Evolutionary conservation across 2,113 vertebrate genomes (phyloP), one percentile per base, ranked within the genome.

Genomic region (Zootoca vivipara): DNA sequence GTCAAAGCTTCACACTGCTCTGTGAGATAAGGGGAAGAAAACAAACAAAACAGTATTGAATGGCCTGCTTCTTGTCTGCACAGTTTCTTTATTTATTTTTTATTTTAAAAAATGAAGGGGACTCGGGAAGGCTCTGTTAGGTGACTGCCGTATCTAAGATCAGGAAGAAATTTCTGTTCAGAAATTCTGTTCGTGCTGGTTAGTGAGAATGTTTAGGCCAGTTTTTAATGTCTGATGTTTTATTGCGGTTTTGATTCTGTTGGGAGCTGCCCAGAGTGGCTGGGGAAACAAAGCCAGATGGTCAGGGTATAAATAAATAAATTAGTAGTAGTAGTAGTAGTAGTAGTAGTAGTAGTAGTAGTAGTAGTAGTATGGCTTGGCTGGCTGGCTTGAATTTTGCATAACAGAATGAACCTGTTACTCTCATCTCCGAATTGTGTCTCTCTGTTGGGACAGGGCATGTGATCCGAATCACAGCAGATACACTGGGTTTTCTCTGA

Each of bases 1-100:
- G 94, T 89, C 92, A 88, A 72, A 90, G 87, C 92, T 92, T 90
- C 95, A 82, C 87, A 85, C 69, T 86, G 73, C 77, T 95, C 86
- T 88, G 92, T 92, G 5, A 89, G 86, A 73, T 89, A 90, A 64
- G n/a, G 33, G 65, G 75, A 67, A 80, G 78, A 91, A 58, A 93
- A 79, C 87, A 86, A 13, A 52, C 56, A 26, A 86, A 93, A 94
- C 62, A 40, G 72, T 22, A 52, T 83, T 67, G 20, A 73, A 58
- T 64, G 26, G 78, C 30, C 62, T 88, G 86, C 38, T 86, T 81
- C 65, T 30, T 84, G 83, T 86, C 82, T 78, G 1, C 62, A 64
- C 26, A 33, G 74, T 82, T 62, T 81, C 7, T 78, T 35, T 52
- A 9, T 26, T 33, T 38, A 64, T 69, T 87, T 58, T 91, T 38